Base-by-base conservation (phyloP, 2,888 invertebrate genomes). In the Belgica antarctica region DNA sequence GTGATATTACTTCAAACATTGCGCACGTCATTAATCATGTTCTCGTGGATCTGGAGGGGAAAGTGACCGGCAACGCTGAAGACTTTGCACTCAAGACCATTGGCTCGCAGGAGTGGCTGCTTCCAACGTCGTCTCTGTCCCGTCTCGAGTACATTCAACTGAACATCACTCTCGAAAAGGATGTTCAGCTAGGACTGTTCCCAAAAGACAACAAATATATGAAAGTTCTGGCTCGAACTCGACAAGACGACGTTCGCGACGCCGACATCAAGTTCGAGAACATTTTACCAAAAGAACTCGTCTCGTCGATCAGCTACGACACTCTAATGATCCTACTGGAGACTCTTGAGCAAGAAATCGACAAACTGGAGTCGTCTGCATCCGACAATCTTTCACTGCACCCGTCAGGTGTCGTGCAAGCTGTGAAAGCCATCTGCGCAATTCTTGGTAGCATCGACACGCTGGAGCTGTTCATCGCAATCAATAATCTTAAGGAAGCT, bases 61-160 rank as follows among this genome's bases (percentile, higher is more conserved):
- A 87, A 75, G 84, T 86, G 47, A 82, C 83, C 71, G 87, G 87
- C 15, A 84, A 85, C 63, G 86, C 85, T 75, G 82, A 83, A 70
- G 86, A 86, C 76, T 90, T 86, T 79, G 85, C 89, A 75, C 79
- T 87, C 71, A 82, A 85, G 77, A 85, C 78, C 78, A 87, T 81
- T 82, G 95, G 96, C 17, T 85, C 92, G 71, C 87, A 90, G 68
- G 96, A 96, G 80, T 97, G 95, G 82, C 80, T 97, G 34, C 88
- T 89, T 0, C 87, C 91, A 12, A 89, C 92, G 68, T 89, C 92
- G 68, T 91, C 92, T 34, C 84, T 97, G 31, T 89, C 90, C 72
- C 94, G 95, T 77, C 92, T 96, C 78, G 94, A 94, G 78, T 96
- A 96, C 77, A 89, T 96, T 70, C 94, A 96, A 75, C 89, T 90